Conservation (phyloP, 1,140 invertebrate genomes). For the Homarus americanus region DNA sequence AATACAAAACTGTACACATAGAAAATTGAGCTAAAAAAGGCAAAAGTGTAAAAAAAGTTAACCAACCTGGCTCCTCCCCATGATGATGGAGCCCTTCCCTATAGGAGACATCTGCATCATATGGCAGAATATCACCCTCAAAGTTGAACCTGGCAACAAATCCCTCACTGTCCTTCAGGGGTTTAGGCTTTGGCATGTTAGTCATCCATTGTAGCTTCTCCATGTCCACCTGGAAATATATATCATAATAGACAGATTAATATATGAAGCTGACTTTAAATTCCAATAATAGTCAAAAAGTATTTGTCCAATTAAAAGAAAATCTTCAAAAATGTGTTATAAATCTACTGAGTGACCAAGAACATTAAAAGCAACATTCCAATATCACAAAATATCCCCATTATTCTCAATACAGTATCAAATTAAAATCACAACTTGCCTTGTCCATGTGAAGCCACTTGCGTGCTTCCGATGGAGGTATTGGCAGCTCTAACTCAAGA, state of each 20-base stretch:
- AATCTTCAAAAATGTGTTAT: neutral
- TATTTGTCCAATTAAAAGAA: no score
- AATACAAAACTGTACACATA: no score
- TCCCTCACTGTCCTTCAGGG: slow-evolving; percentile 61
- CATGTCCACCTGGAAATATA: slow-evolving; percentile 57
- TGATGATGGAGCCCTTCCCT: slow-evolving; percentile 80
- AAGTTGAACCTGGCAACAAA: slow-evolving; percentile 76
- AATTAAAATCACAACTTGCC: slow-evolving; percentile 37
- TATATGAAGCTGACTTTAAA: no score
- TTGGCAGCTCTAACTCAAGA: slow-evolving; percentile 43
- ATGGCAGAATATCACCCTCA: slow-evolving; percentile 75
- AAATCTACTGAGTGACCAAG: neutral
- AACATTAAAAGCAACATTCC: no score
- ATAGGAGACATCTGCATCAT: slow-evolving; percentile 77
- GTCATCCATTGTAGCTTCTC: slow-evolving; percentile 69
- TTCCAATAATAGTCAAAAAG: no score
- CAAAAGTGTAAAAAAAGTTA: neutral
- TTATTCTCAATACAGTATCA: neutral
- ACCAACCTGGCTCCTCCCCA: slow-evolving; percentile 80
- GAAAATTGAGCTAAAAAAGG: neutral
- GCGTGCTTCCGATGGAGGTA: slow-evolving; percentile 60
- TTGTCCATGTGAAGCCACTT: slow-evolving; percentile 73
- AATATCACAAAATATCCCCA: no score
- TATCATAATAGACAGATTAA: no score
- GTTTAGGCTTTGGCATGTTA: slow-evolving; percentile 57